These are phyloP conservation scores for Colius striatus DNA, from an alignment of 2,113 vertebrate species.

Conservation along the genomic window DNA sequence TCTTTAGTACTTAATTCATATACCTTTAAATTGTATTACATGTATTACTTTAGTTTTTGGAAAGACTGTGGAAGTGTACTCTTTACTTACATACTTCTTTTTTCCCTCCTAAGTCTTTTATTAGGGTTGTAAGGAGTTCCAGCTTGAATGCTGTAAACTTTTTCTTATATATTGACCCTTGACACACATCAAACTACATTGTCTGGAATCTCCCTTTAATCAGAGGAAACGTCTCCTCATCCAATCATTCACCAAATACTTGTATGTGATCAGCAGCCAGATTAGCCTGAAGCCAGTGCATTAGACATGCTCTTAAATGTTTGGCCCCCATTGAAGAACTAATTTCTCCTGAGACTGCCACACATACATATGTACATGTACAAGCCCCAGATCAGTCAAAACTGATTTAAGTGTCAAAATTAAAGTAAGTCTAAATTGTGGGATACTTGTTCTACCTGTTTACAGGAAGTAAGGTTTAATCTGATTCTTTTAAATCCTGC, in stretches of 20 bases:
- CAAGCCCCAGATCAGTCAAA: not conserved
- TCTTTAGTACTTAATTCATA: constrained; percentile 20
- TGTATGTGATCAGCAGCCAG: constrained; percentile 52
- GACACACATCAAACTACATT: constrained; percentile 79
- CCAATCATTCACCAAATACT: constrained; percentile 26
- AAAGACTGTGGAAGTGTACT: constrained; percentile 40
- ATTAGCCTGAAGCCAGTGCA: constrained; percentile 6
- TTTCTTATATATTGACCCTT: constrained; percentile 78
- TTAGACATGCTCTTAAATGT: not conserved
- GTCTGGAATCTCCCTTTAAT: constrained; percentile 78
- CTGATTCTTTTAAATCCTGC: not conserved
- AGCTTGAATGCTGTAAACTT: constrained; percentile 75
- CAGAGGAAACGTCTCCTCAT: constrained; percentile 49
- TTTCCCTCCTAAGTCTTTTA: constrained; percentile 72
- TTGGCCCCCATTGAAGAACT: not conserved
- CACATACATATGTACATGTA: not conserved
- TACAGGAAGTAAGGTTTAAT: not conserved
- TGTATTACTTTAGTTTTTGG: constrained; percentile 46
- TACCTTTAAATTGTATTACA: constrained; percentile 19
- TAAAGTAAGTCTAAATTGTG: not conserved
- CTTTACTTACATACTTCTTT: constrained; percentile 44
- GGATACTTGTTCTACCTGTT: not conserved
- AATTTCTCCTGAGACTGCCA: not conserved
- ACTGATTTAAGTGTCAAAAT: not conserved
- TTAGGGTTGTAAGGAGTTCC: constrained; percentile 81